Conservation (phyloP, 1,140 invertebrate species). For the Bicyclus anynana region DNA sequence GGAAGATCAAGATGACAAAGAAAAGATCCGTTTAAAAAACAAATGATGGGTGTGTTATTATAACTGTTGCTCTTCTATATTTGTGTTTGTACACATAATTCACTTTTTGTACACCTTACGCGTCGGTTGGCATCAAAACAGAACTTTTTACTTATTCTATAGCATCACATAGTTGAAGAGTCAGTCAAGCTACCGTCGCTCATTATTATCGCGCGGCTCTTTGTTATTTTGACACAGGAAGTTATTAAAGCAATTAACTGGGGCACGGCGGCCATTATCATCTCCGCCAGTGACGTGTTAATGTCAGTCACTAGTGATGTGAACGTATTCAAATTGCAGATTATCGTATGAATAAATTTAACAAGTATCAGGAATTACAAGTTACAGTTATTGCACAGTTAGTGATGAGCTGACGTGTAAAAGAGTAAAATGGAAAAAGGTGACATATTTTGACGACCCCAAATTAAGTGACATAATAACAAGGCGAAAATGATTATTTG, state of each 20-base stretch:
- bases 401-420: too few relatives aligned
- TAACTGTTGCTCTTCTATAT: too few relatives aligned
- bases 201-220: conserved; percentile 44
- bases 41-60: too few relatives aligned
- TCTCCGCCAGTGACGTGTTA: conserved; percentile 75
- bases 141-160: conserved; percentile 11
- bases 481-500: too few relatives aligned
- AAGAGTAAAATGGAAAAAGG: too few relatives aligned
- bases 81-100: neutral
- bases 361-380: neutral
- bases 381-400: too few relatives aligned
- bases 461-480: too few relatives aligned
- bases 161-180: conserved; percentile 11
- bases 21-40: too few relatives aligned
- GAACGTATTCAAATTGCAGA: conserved; percentile 9
- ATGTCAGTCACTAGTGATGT: conserved; percentile 65
- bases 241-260: conserved; percentile 76
- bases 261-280: conserved; percentile 73
- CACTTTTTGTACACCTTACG: neutral
- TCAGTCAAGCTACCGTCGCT: conserved; percentile 20
- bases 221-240: conserved; percentile 78
- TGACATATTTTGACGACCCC: too few relatives aligned
- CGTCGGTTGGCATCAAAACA: neutral
- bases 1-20: too few relatives aligned
- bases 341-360: neutral